Evolutionary conservation across 2,113 vertebrate genomes (phyloP).

Genomic region (Sterrhoptilus dennistouni): DNA sequence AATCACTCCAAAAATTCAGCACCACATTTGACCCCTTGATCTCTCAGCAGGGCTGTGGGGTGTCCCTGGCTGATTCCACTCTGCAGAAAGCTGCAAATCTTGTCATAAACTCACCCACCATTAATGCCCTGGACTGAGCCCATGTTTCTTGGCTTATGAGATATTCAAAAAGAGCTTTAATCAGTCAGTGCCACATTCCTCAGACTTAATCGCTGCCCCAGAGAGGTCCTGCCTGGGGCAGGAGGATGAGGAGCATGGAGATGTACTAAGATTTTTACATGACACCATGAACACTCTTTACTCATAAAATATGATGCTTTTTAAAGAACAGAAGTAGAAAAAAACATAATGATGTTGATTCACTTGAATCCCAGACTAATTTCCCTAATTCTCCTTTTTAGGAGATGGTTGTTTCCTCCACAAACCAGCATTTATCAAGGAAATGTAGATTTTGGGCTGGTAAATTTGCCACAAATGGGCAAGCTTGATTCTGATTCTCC

Average conservation of each 20-base stretch:
- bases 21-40: not conserved
- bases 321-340: not conserved
- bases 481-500: not conserved
- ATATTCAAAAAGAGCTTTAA: not conserved
- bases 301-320: not conserved
- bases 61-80: not conserved
- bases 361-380: not conserved
- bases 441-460: not conserved
- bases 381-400: not conserved
- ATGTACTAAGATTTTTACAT: not conserved
- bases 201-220: not conserved
- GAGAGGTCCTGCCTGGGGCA: not conserved
- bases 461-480: not conserved
- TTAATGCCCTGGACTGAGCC: not conserved
- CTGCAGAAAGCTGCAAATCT: not conserved
- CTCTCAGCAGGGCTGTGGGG: accelerated
- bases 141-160: not conserved
- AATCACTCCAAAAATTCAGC: not conserved
- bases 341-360: not conserved
- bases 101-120: not conserved
- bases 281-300: not conserved
- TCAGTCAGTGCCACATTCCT: not conserved
- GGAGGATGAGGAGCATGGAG: not conserved
- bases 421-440: not conserved
- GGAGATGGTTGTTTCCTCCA: not conserved